These are phyloP conservation scores for Orthosia incerta DNA, from an alignment of 2,888 invertebrate genomes.

Conservation along the genomic window DNA sequence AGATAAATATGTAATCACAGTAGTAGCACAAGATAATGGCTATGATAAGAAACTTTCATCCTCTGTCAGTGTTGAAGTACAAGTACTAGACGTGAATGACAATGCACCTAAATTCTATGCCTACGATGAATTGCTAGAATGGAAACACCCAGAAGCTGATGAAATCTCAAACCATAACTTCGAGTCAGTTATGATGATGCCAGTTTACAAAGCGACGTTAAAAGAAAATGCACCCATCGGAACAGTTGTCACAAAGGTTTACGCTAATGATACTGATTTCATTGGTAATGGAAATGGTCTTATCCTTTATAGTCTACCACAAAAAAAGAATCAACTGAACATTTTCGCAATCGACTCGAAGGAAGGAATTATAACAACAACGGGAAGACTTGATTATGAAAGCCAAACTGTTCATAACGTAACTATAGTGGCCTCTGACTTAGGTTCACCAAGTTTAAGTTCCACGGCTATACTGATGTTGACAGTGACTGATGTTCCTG, in stretches of 20 bases:
- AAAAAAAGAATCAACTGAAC: conserved; percentile 91
- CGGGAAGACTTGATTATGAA: conserved; percentile 94
- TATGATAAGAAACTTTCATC: conserved; percentile 92
- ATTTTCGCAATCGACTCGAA: conserved; percentile 96
- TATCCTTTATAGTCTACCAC: conserved; percentile 94
- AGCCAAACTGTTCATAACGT: conserved; percentile 93
- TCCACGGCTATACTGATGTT: conserved; percentile 94
- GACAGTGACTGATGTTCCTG: conserved; percentile 92
- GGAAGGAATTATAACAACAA: conserved; percentile 95
- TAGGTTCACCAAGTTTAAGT: conserved; percentile 95
- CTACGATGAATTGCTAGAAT: conserved; percentile 92
- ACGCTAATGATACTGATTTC: conserved; percentile 96
- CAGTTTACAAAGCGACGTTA: conserved; percentile 94
- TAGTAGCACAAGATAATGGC: conserved; percentile 94
- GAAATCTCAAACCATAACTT: conserved; percentile 88
- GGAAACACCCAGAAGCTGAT: conserved; percentile 87
- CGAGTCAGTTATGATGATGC: conserved; percentile 90
- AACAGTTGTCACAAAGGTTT: conserved; percentile 93
- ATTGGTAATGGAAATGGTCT: conserved; percentile 96
- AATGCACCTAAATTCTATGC: conserved; percentile 95
- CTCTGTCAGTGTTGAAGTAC: conserved; percentile 95
- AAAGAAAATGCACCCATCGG: conserved; percentile 95
- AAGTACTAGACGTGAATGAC: conserved; percentile 96
- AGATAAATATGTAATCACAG: conserved; percentile 93
- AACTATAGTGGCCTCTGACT: conserved; percentile 95